Conservation (phyloP, 2,888 invertebrate species). For the Caenorhabditis macrosperma region DNA sequence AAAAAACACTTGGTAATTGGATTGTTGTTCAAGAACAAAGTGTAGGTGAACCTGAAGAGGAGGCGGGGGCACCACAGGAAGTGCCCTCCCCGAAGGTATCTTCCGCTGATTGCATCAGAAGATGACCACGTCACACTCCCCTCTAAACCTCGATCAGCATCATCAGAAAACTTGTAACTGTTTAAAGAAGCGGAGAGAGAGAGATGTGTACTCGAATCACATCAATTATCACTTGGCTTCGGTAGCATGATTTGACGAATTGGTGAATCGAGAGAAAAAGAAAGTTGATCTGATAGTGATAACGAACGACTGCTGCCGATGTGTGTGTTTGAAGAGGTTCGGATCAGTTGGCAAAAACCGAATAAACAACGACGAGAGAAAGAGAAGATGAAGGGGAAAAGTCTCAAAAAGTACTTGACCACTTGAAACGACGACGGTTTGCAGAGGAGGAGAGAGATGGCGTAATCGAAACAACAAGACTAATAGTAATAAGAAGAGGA, state of each 20-base stretch:
- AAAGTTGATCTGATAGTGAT: constrained; percentile 43
- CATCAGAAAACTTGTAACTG: constrained; percentile 28
- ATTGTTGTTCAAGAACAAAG: constrained; percentile 44
- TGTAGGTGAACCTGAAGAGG: constrained; percentile 43
- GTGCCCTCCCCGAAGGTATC: neutral
- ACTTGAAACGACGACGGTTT: neutral
- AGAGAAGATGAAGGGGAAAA: constrained; percentile 6
- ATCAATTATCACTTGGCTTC: constrained; percentile 47
- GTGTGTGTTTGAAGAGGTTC: too few relatives aligned
- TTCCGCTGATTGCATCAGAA: constrained; percentile 5
- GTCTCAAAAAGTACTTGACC: constrained; percentile 7
- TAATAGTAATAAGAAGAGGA: too few relatives aligned
- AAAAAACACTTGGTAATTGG: constrained; percentile 44
- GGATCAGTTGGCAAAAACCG: constrained; percentile 5
- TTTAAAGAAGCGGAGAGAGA: neutral
- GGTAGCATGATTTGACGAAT: constrained; percentile 43
- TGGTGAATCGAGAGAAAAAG: constrained; percentile 38
- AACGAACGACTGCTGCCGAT: constrained; percentile 23
- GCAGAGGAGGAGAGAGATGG: neutral
- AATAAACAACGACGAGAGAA: neutral
- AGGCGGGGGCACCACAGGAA: constrained; percentile 27
- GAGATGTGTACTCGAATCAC: constrained; percentile 19
- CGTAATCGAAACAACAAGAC: neutral
- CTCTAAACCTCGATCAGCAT: constrained; percentile 4
- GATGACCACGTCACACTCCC: constrained; percentile 29